These are phyloP conservation scores for Mus spicilegus DNA, from an alignment of 2,113 vertebrate species.

Conservation along the genomic window DNA sequence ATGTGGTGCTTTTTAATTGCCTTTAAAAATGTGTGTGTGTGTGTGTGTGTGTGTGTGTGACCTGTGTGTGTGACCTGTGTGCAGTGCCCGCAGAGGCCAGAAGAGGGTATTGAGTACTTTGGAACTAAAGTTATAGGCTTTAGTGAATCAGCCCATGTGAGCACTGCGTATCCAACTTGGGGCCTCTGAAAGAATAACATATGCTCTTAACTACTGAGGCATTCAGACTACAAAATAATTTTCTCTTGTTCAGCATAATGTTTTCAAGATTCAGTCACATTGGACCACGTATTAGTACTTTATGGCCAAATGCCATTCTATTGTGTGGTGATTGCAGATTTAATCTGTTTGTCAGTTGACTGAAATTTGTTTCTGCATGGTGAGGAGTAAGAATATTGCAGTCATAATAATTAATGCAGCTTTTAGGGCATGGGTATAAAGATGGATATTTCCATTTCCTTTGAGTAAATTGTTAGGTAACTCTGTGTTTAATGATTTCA, in stretches of 20 bases:
- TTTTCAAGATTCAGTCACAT: not conserved
- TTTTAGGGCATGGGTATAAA: not conserved
- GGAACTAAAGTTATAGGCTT: no score
- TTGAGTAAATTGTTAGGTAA: not conserved
- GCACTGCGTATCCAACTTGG: no score
- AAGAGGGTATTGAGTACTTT: no score
- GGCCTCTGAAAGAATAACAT: no score
- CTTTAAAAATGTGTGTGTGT: not conserved
- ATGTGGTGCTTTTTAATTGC: not conserved
- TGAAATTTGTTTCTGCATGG: not conserved
- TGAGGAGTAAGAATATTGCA: not conserved
- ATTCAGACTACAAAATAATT: not conserved
- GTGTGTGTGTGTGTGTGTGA: no score
- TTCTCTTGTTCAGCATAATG: not conserved
- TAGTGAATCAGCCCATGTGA: not conserved
- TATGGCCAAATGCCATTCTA: not conserved
- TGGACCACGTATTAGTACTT: not conserved
- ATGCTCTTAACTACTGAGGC: no score
- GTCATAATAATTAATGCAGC: not conserved
- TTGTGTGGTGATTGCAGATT: not conserved
- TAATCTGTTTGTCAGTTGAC: not conserved
- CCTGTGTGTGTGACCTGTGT: no score
- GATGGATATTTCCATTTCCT: not conserved
- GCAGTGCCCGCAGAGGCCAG: not conserved
- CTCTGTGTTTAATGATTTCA: slow-evolving; percentile 6